Percentiles rank a stretch among this genome's conserved stretches.
phyloP scores from a whole-genome alignment of 2,797 vertebrate genomes.

The Garrulus glandarius region DNA sequence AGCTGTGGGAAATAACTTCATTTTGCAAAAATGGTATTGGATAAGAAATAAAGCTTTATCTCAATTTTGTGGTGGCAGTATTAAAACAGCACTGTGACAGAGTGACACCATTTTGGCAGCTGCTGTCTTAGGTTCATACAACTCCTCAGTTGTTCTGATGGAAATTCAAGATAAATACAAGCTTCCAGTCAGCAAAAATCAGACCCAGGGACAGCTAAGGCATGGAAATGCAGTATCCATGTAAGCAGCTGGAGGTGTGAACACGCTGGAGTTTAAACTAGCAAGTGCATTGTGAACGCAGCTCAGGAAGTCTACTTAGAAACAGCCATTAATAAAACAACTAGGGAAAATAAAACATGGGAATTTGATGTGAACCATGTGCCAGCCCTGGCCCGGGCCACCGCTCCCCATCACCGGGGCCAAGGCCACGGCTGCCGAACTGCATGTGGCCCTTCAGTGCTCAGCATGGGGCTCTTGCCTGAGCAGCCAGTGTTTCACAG shows the following conservation, averaged over 20 bases:
- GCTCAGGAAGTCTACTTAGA: background rate
- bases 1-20: background rate
- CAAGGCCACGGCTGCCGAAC: background rate
- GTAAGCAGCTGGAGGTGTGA: background rate
- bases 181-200: background rate
- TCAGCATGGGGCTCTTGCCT: background rate
- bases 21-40: background rate
- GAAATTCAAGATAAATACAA: background rate
- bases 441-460: background rate
- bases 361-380: background rate
- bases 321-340: slow-evolving; percentile 38
- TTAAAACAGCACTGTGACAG: background rate
- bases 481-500: background rate
- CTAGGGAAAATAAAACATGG: background rate
- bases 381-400: rapidly evolving
- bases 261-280: background rate
- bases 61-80: background rate
- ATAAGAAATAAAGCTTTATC: background rate
- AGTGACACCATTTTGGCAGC: background rate
- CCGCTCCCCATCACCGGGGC: rapidly evolving
- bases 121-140: background rate
- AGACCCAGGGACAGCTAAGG: background rate
- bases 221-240: background rate
- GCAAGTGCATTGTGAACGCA: background rate
- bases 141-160: background rate